Base-by-base conservation (phyloP, 23 tunicate species). In the Ascidia mentula region DNA sequence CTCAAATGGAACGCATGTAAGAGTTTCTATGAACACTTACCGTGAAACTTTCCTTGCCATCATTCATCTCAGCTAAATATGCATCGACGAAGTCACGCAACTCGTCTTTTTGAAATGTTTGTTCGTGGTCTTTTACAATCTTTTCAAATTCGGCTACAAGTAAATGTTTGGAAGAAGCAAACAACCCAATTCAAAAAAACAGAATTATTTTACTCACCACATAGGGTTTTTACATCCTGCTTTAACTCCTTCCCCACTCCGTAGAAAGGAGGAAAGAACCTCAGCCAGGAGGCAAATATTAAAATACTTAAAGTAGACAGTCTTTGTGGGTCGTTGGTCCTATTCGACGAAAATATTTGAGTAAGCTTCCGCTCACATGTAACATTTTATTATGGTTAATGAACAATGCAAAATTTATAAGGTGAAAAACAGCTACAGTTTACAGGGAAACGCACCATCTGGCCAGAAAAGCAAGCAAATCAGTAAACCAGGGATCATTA, bases 401-500 rank as follows among this genome's bases (percentile, higher is more conserved):
- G n/a, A n/a, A n/a, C n/a, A n/a, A n/a, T n/a, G n/a, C n/a, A n/a
- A n/a, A n/a, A n/a, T n/a, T n/a, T n/a, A n/a, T n/a, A n/a, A n/a
- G n/a, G n/a, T n/a, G n/a, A n/a, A n/a, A n/a, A n/a, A n/a, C n/a
- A n/a, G n/a, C n/a, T n/a, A n/a, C n/a, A n/a, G n/a, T n/a, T n/a
- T n/a, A 69, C 34, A 12, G 32, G 12, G 15, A 12, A 34, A 71
- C 82, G 22, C 31, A 78, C 82, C 71, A 6, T 34, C 20, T 34
- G 35, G 45, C 53, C 3, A 84, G 1, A 26, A 36, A 37, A 0
- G 12, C 6, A 15, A 84, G 39, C 17, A 86, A 46, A 37, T 26
- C 85, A 31, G 74, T 59, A 46, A 86, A 86, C n/a, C 73, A 40
- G 18, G 77, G 79, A 37, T 86, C 90, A 34, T 80, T 80, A 46